phyloP scores from a whole-genome alignment of 2,888 invertebrate species.

The Fabriciana adippe region DNA sequence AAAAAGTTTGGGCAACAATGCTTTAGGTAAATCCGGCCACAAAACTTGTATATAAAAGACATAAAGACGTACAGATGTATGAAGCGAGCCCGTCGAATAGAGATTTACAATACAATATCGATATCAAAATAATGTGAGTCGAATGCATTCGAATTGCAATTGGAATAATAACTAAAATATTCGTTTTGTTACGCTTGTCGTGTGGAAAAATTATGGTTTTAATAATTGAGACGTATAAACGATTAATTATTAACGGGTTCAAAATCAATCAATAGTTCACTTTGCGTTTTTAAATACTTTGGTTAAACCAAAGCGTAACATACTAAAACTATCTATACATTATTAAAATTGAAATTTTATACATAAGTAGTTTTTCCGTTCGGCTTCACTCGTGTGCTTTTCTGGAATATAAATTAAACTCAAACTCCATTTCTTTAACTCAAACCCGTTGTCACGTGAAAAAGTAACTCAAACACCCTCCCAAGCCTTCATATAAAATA shows the following conservation, averaged over 20 bases:
- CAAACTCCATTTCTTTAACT: no score
- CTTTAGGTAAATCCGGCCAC: constrained; percentile 42
- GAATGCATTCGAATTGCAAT: constrained; percentile 9
- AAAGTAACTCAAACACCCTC: no score
- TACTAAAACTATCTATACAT: no score
- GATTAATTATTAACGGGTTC: no score
- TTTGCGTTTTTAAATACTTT: constrained; percentile 4
- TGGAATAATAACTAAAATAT: constrained; percentile 17
- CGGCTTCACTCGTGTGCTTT: no score
- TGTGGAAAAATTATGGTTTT: constrained; percentile 4
- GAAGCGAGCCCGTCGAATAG: constrained; percentile 29
- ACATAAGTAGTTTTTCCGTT: no score
- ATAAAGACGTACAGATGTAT: constrained; percentile 16
- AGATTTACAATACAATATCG: constrained; percentile 35
- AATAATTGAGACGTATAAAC: constrained; percentile 18
- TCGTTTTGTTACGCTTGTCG: neutral
- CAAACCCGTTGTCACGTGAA: no score
- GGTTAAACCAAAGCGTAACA: neutral
- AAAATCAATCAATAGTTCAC: constrained; percentile 1
- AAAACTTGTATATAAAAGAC: constrained; percentile 33
- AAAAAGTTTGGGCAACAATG: constrained; percentile 43
- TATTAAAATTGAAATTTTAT: no score
- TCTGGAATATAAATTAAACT: no score
- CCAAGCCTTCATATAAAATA: neutral
- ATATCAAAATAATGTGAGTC: constrained; percentile 19